phyloP scores from a whole-genome alignment of 2,797 vertebrate species.

The Thalassophryne amazonica region DNA sequence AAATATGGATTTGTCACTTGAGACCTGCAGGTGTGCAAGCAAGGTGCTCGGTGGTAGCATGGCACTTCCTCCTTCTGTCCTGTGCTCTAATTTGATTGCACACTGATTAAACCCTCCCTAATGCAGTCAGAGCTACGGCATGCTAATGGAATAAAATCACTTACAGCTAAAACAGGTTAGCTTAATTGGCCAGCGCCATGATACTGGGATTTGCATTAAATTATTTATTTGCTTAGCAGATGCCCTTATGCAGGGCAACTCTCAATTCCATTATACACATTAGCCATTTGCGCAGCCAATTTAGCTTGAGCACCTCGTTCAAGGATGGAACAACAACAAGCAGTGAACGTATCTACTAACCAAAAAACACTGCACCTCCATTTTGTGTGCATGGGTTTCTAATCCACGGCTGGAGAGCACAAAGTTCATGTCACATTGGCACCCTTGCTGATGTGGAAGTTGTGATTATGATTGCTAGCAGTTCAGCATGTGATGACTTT shows the following conservation, averaged over 20 bases:
- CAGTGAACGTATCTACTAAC: background rate
- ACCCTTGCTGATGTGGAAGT: background rate
- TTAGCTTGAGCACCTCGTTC: constrained; percentile 70
- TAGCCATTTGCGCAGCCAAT: constrained; percentile 74
- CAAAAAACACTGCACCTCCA: constrained; percentile 7
- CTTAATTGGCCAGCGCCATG: constrained; percentile 82
- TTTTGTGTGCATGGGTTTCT: constrained; percentile 19
- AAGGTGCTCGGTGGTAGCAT: constrained; percentile 68
- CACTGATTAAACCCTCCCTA: constrained; percentile 82
- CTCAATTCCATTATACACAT: constrained; percentile 79
- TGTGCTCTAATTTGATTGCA: constrained; percentile 77
- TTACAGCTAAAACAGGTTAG: constrained; percentile 83
- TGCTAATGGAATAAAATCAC: constrained; percentile 85
- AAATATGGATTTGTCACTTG: constrained; percentile 50
- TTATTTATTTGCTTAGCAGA: constrained; percentile 83
- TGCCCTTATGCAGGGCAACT: constrained; percentile 68
- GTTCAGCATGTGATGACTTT: constrained; percentile 28
- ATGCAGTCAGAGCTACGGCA: constrained; percentile 81
- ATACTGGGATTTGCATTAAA: constrained; percentile 81
- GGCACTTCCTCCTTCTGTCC: constrained; percentile 75
- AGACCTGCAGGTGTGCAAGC: constrained; percentile 66
- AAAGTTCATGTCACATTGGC: background rate
- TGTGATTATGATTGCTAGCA: background rate
- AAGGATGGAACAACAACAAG: constrained; percentile 65
- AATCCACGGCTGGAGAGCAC: constrained; percentile 9